Evolutionary conservation across 2,888 invertebrate genomes (phyloP).

Genomic region (Drosophila heteroneura): DNA sequence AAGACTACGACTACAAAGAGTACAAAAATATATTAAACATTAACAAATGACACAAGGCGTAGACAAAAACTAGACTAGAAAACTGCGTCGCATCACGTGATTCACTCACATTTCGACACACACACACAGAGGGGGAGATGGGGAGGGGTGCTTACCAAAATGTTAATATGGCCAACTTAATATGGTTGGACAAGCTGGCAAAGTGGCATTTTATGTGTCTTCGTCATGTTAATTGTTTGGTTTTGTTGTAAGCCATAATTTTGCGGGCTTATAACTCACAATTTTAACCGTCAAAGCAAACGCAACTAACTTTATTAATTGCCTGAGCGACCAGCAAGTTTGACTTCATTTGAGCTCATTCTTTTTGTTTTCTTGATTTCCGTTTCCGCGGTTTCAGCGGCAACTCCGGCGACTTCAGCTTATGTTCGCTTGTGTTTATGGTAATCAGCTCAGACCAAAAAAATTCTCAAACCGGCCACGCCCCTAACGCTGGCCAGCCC

Average conservation of each 20-base stretch:
- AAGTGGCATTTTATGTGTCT: slow-evolving; percentile 74
- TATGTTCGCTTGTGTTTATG: slow-evolving; percentile 67
- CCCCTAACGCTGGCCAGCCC: slow-evolving; percentile 43
- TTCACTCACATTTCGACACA: slow-evolving; percentile 62
- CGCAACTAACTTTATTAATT: slow-evolving; percentile 78
- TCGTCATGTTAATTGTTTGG: slow-evolving; percentile 80
- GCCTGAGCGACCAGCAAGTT: slow-evolving; percentile 52
- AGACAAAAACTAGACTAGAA: slow-evolving; percentile 45
- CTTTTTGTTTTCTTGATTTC: slow-evolving; percentile 80
- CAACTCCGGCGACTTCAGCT: slow-evolving; percentile 12
- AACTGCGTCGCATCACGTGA: slow-evolving; percentile 66
- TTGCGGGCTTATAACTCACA: slow-evolving; percentile 70
- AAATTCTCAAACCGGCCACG: slow-evolving; percentile 41
- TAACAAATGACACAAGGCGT: slow-evolving; percentile 64
- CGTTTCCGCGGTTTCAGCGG: slow-evolving; percentile 59
- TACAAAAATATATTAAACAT: slow-evolving; percentile 63
- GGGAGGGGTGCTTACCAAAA: slow-evolving; percentile 25
- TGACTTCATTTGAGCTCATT: slow-evolving; percentile 77
- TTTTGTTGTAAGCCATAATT: slow-evolving; percentile 72
- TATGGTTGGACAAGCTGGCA: slow-evolving; percentile 14
- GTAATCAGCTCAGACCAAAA: slow-evolving; percentile 67
- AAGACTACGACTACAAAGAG: slow-evolving; percentile 48
- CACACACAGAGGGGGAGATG: not conserved
- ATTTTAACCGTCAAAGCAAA: slow-evolving; percentile 58
- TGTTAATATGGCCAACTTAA: slow-evolving; percentile 38